phyloP scores from a whole-genome alignment of 2,113 vertebrate genomes.

The Oceanites oceanicus region DNA sequence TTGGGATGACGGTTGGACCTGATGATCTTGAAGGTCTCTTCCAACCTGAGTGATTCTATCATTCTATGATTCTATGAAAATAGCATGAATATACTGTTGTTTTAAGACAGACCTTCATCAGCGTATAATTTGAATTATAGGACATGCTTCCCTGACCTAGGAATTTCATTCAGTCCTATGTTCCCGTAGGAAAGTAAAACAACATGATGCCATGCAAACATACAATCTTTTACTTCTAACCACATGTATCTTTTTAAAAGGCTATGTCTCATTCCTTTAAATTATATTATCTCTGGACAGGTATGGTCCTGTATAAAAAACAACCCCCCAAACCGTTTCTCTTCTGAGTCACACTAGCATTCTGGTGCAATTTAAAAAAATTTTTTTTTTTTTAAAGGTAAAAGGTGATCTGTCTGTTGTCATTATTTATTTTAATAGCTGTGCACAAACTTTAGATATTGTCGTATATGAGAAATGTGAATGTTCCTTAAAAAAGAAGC shows the following conservation, averaged over 20 bases:
- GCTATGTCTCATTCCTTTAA: neutral
- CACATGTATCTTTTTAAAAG: neutral
- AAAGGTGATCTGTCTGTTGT: neutral
- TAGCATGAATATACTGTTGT: accelerated
- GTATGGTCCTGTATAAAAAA: neutral
- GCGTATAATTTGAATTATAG: accelerated
- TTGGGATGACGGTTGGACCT: too few species aligned
- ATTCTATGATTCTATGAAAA: too few species aligned
- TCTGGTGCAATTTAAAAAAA: neutral
- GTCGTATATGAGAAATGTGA: neutral
- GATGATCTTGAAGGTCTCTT: too few species aligned
- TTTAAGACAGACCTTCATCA: neutral
- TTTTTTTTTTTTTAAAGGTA: neutral
- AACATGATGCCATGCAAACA: neutral
- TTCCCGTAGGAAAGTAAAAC: neutral
- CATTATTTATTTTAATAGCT: accelerated
- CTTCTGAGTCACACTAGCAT: accelerated
- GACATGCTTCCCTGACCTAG: accelerated
- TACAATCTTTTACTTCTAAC: neutral
- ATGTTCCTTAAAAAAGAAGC: neutral
- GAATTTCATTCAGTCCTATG: neutral
- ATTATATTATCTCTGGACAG: neutral
- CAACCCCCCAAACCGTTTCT: too few species aligned
- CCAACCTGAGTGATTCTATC: too few species aligned
- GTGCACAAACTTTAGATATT: neutral